Conservation (phyloP, 2,797 vertebrate species). For the Eulemur mongoz region DNA sequence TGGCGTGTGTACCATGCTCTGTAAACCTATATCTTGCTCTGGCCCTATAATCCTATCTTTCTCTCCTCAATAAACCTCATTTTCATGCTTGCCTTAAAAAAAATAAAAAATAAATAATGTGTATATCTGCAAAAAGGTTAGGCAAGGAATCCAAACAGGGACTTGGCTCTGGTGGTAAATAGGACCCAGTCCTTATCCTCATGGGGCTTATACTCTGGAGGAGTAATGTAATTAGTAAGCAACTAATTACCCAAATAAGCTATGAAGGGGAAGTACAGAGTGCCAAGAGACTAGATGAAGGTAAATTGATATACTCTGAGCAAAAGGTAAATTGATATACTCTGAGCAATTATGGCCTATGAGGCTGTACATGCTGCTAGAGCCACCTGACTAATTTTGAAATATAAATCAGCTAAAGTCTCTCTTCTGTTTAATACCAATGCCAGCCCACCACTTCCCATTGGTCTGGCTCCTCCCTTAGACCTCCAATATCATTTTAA, state of each 20-base stretch:
- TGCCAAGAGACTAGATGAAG: neutral
- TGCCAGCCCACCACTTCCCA: no score
- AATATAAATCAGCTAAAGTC: neutral
- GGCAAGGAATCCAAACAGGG: neutral
- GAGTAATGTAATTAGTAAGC: neutral
- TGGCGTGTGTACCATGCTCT: no score
- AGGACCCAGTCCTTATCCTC: neutral
- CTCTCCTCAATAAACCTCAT: no score
- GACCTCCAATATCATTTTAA: neutral
- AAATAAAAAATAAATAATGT: neutral
- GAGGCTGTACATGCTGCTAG: neutral
- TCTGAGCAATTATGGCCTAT: neutral
- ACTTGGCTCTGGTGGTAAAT: neutral
- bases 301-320: neutral
- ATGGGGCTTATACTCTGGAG: neutral
- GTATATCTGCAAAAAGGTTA: neutral
- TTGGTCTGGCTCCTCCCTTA: neutral
- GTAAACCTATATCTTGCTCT: no score
- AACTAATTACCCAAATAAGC: neutral
- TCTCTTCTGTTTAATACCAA: neutral
- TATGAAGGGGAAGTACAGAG: neutral
- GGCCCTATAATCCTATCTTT: no score
- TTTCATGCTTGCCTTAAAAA: no score
- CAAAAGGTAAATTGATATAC: neutral
- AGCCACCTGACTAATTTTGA: neutral